These are phyloP conservation scores for Anas platyrhynchos DNA, from an alignment of 2,113 vertebrate species.

Conservation along the genomic window DNA sequence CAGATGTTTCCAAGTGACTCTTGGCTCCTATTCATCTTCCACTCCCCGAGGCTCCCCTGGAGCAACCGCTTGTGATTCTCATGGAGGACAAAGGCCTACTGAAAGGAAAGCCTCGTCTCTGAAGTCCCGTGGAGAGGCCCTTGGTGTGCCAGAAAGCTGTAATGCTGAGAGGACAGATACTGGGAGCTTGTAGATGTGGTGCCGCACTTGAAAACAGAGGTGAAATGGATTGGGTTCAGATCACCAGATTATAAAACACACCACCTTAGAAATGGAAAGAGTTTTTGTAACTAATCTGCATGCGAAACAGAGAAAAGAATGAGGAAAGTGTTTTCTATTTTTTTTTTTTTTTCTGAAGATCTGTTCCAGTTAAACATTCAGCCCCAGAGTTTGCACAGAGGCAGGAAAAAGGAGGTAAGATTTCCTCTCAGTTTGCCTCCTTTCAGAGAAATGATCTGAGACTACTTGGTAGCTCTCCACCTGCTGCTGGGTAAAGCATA, in stretches of 20 bases:
- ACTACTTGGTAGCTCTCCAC: accelerated
- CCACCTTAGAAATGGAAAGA: neutral
- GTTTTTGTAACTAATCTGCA: neutral
- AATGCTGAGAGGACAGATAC: neutral
- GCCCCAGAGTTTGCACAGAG: neutral
- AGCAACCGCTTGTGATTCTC: neutral
- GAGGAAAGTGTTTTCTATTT: neutral
- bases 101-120: neutral
- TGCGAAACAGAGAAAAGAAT: neutral
- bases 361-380: neutral
- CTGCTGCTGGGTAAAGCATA: neutral
- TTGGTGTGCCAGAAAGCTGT: neutral
- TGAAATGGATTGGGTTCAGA: neutral
- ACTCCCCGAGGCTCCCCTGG: neutral
- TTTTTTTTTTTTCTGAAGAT: neutral
- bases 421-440: neutral
- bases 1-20: conserved; percentile 8
- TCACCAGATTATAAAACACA: neutral
- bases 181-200: neutral
- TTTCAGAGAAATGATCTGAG: neutral
- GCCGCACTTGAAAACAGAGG: neutral
- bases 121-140: neutral
- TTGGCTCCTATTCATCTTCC: neutral
- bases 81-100: neutral
- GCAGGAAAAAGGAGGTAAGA: neutral